A percentile compares a stretch with the other conserved stretches of the same genome.
phyloP scores from a whole-genome alignment of 2,888 invertebrate species.

The Lithophane leautieri region DNA sequence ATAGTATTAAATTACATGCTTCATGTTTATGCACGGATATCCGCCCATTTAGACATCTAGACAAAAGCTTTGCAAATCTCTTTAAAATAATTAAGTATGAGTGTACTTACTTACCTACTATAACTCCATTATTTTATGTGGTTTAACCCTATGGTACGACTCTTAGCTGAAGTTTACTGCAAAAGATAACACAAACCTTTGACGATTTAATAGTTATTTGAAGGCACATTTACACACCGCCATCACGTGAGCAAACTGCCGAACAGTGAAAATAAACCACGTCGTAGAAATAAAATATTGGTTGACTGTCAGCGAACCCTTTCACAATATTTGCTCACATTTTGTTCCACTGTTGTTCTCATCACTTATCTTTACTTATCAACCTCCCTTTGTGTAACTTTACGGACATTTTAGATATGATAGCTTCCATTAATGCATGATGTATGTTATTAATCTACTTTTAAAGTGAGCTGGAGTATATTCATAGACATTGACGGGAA shows the following conservation, averaged over 20 bases:
- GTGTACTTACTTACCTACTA: too few relatives aligned
- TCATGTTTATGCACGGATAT: neutral
- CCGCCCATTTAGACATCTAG: neutral
- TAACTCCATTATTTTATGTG: neutral
- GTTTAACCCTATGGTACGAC: neutral
- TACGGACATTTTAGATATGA: neutral
- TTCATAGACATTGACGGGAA: constrained; percentile 10
- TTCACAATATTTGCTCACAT: constrained; percentile 56
- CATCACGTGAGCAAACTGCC: constrained; percentile 44
- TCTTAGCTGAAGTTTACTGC: neutral
- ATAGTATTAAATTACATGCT: neutral
- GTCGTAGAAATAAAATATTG: constrained; percentile 43
- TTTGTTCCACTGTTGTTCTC: constrained; percentile 49
- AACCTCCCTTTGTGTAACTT: constrained; percentile 16
- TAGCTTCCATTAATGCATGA: neutral
- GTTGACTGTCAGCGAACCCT: constrained; percentile 53
- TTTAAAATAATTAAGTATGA: too few relatives aligned
- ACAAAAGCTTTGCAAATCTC: neutral
- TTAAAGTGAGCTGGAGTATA: constrained; percentile 29
- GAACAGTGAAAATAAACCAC: constrained; percentile 40
- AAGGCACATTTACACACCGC: constrained; percentile 23
- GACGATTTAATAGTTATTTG: constrained; percentile 28
- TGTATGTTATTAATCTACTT: constrained; percentile 12
- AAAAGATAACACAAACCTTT: constrained; percentile 18
- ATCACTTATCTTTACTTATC: constrained; percentile 40